Base-by-base conservation (phyloP, 2,888 invertebrate species). In the Gerris lacustris region DNA sequence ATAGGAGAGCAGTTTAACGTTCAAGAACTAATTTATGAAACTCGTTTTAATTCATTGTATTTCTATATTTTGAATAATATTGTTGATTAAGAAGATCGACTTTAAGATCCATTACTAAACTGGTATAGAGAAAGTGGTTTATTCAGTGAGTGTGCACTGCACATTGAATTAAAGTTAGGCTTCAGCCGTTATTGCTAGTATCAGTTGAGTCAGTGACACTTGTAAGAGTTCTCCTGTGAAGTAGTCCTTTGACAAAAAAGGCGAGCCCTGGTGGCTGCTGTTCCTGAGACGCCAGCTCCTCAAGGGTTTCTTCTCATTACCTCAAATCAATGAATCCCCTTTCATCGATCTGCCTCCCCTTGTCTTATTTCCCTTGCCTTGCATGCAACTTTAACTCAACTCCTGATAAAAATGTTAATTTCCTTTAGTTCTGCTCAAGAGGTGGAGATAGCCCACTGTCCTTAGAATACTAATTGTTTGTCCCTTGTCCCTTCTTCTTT, bases 391-490 rank as follows among this genome's bases (percentile, higher is more conserved):
- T 55, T 55, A 11, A 55, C 55, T 55, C 55, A 55, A 55, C 55
- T 55, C 55, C 18, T 31, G 64, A 64, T 64, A 64, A 64, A 64
- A 64, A 64, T 64, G 64, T 64, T 18, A 64, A 64, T 64, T 64
- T 64, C 64, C 64, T 64, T 55, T 15, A 11, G 15, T 55, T 11
- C 15, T 55, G 9, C 11, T 55, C 9, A 15, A 55, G 55, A 55
- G 55, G 55, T 55, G 55, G 55, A 55, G 55, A 55, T 55, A 55
- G 55, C 15, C 55, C 64, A 11, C 17, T 31, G 64, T 64, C 64
- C 64, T 64, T 64, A n/a, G 64, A 64, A 64, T 64, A 64, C 64
- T 64, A 64, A 64, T 64, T 64, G 64, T 64, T 64, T 64, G 64
- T 64, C 64, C 64, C 64, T 31, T 18, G 11, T 62, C 15, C 15